These are phyloP conservation scores for Bergia sp. DNA, from an alignment of 92 coral and sea anemone species.

Conservation along the genomic window DNA sequence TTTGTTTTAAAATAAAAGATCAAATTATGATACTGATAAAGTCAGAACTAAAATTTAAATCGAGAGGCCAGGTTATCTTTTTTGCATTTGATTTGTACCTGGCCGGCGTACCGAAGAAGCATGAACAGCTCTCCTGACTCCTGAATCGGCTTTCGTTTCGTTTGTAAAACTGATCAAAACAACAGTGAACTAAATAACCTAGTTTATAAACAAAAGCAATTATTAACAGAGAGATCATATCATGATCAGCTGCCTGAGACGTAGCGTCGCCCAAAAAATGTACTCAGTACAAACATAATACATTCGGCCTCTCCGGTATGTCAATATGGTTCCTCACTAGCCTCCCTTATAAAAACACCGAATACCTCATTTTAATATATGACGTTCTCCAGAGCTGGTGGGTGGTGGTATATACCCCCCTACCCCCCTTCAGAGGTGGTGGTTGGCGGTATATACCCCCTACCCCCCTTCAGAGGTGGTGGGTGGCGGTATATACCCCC, in stretches of 20 bases:
- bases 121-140: too few species aligned
- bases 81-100: too few species aligned
- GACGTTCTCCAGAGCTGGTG: not conserved
- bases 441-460: not conserved
- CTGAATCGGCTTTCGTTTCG: not conserved
- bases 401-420: too few species aligned
- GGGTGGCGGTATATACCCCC: not conserved
- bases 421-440: not conserved
- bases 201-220: not conserved
- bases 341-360: too few species aligned
- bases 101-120: too few species aligned
- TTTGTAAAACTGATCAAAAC: not conserved
- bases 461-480: not conserved
- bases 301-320: too few species aligned
- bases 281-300: not conserved
- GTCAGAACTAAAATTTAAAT: constrained; percentile 6
- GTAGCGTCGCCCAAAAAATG: not conserved
- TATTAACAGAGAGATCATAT: not conserved
- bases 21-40: too few species aligned
- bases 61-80: constrained; percentile 17
- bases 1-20: constrained; percentile 9
- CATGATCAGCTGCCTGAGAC: not conserved
- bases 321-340: too few species aligned
- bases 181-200: too few species aligned
- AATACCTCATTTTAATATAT: not conserved